Percentiles rank a stretch among this genome's conserved stretches.
Conservation (phyloP, 92 coral and sea anemone genomes). For the Heliopora coerulea region DNA sequence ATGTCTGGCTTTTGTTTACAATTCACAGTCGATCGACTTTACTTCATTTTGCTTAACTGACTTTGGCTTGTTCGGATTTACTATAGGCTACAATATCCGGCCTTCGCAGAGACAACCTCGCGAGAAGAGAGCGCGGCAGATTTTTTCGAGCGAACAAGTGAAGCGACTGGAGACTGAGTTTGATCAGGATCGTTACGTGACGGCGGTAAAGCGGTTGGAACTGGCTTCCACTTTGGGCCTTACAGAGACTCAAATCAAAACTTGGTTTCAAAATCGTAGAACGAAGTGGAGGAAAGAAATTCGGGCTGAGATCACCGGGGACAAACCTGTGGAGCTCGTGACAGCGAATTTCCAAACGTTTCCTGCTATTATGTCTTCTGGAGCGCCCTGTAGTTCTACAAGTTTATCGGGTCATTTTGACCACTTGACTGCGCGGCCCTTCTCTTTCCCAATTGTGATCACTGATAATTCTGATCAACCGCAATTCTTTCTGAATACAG, state of each 20-base stretch:
- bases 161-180: not conserved
- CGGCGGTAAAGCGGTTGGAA: not conserved
- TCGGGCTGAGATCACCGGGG: not conserved
- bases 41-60: too few relatives aligned
- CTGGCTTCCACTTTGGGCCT: not conserved
- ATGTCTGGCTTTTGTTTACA: too few relatives aligned
- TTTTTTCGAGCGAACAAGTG: not conserved
- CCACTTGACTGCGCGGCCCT: too few relatives aligned
- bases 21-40: too few relatives aligned
- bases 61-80: too few relatives aligned
- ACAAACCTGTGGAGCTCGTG: not conserved
- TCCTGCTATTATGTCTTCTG: not conserved
- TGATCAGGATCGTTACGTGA: not conserved
- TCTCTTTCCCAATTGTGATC: too few relatives aligned
- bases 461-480: too few relatives aligned
- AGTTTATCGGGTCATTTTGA: not conserved
- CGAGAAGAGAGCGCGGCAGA: not conserved
- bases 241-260: not conserved
- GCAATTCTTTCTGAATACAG: too few relatives aligned
- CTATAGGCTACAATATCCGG: conserved; percentile 5
- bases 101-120: not conserved
- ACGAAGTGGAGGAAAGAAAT: not conserved
- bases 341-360: not conserved
- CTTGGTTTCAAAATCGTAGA: conserved; percentile 2
- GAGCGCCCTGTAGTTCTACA: not conserved